Evolutionary conservation across 2,888 invertebrate genomes (phyloP).

Genomic region (Ormyrus thymus): DNA sequence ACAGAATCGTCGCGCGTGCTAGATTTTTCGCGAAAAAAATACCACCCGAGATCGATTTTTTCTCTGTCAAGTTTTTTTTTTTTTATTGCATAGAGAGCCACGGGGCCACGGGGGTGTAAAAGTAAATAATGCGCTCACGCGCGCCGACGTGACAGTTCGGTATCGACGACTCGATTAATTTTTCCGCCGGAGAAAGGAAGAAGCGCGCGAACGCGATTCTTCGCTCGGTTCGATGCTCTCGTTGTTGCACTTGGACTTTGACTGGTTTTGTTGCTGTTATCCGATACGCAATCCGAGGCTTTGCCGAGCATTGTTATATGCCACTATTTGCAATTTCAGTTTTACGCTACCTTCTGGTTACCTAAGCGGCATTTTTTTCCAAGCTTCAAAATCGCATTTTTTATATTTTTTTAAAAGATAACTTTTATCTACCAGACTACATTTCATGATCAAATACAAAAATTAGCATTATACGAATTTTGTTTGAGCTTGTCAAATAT

Average conservation of each 20-base stretch:
- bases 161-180: not conserved
- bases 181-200: not conserved
- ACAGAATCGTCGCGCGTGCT: not conserved
- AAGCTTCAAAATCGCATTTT: too few relatives aligned
- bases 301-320: too few relatives aligned
- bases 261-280: not conserved
- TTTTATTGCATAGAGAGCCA: not conserved
- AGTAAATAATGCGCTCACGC: conserved; percentile 1
- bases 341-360: too few relatives aligned
- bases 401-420: too few relatives aligned
- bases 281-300: too few relatives aligned
- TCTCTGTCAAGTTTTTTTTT: conserved; percentile 8
- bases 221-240: not conserved
- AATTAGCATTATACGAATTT: too few relatives aligned
- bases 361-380: too few relatives aligned
- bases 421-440: too few relatives aligned
- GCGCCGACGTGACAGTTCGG: too few relatives aligned
- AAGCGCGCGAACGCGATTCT: not conserved
- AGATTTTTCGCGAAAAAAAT: conserved; percentile 24
- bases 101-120: not conserved
- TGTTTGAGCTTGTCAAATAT: too few relatives aligned
- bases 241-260: conserved; percentile 1
- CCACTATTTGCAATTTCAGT: too few relatives aligned
- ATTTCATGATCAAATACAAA: too few relatives aligned
- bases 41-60: not conserved